Evolutionary conservation across 2,113 vertebrate genomes (phyloP).

Genomic region (Lonchura striata): DNA sequence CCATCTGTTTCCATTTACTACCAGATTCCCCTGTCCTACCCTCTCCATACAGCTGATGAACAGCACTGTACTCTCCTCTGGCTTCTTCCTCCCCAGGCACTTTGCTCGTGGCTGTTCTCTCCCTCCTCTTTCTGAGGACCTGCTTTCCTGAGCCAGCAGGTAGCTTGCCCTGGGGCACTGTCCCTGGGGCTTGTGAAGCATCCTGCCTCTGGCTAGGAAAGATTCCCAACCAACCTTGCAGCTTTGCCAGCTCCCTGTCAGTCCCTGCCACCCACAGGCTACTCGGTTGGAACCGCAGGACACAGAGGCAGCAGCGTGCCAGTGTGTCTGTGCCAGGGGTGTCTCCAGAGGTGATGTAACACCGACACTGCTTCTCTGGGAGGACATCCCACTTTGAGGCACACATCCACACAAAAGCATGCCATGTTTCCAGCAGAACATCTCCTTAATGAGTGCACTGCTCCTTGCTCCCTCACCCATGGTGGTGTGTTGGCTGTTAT

Average conservation of each 20-base stretch:
- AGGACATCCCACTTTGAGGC: not conserved
- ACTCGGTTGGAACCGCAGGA: accelerated
- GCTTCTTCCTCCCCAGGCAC: not conserved
- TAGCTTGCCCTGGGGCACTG: accelerated
- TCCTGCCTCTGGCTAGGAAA: not conserved
- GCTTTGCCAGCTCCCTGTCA: not conserved
- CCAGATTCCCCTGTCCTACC: not conserved
- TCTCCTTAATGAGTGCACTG: not conserved
- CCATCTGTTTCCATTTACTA: constrained; percentile 17
- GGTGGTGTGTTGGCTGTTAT: not conserved
- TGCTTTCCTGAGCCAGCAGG: accelerated
- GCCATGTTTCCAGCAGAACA: not conserved
- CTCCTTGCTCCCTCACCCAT: not conserved
- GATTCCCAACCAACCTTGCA: not conserved
- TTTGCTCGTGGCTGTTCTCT: not conserved
- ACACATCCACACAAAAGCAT: not conserved
- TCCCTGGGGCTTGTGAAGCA: not conserved
- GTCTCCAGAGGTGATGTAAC: not conserved
- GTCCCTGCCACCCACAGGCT: not conserved
- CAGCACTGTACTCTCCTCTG: not conserved
- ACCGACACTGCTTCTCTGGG: not conserved
- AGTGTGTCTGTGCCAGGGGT: accelerated
- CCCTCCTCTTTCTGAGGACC: not conserved
- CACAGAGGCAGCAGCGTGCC: accelerated
- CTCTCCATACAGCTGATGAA: not conserved